These are phyloP conservation scores for Plecotus auritus DNA, from an alignment of 2,113 vertebrate species.

Conservation along the genomic window DNA sequence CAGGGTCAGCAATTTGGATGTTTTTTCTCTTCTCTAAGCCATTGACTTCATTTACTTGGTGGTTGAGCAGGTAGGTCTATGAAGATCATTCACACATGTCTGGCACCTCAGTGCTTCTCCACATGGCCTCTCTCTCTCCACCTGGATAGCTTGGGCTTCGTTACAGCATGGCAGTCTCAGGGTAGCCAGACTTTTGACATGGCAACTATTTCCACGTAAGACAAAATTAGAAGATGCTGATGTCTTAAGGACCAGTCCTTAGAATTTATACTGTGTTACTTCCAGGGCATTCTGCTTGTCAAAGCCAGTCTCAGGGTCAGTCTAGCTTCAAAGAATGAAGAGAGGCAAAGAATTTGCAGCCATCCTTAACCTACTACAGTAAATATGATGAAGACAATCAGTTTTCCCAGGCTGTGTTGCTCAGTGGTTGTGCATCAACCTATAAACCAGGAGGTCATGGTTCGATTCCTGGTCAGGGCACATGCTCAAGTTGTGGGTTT, in stretches of 20 bases:
- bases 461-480: no score
- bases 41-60: neutral
- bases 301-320: neutral
- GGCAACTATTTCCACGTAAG: neutral
- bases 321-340: neutral
- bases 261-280: neutral
- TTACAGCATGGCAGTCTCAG: neutral
- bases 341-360: neutral
- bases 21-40: neutral
- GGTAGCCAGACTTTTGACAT: neutral
- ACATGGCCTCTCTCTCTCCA: neutral
- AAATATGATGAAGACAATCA: neutral
- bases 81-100: neutral
- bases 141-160: neutral
- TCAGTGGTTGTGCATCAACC: no score
- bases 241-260: neutral
- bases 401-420: no score
- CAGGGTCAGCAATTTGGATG: neutral
- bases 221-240: neutral
- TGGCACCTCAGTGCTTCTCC: neutral
- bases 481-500: no score
- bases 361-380: neutral
- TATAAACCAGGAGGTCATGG: no score
- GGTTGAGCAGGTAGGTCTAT: neutral
- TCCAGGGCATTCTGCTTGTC: neutral